Conservation (phyloP, 2,888 invertebrate species). For the Leptinotarsa rubiginosa region DNA sequence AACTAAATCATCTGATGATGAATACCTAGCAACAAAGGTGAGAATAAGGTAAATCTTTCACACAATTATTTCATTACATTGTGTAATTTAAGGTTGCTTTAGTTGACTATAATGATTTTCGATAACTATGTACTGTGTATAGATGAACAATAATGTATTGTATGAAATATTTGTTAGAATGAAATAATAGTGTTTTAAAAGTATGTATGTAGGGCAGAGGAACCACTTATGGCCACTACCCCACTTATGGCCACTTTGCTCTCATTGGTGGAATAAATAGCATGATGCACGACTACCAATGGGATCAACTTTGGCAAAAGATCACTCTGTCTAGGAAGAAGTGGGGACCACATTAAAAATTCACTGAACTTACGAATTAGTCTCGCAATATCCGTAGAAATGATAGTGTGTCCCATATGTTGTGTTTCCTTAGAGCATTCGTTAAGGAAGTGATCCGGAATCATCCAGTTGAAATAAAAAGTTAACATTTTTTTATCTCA, state of each 20-base stretch:
- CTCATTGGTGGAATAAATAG: conserved; percentile 20
- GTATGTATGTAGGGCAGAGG: conserved; percentile 13
- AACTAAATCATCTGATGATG: too few relatives aligned
- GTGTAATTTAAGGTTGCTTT: too few relatives aligned
- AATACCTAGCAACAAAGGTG: too few relatives aligned
- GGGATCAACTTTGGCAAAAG: conserved; percentile 22
- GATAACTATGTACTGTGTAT: too few relatives aligned
- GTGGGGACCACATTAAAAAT: conserved; percentile 24
- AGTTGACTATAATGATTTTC: too few relatives aligned
- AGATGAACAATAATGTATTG: too few relatives aligned
- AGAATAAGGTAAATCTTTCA: too few relatives aligned
- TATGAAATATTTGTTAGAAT: too few relatives aligned
- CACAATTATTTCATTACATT: too few relatives aligned
- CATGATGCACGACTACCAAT: conserved; percentile 11
- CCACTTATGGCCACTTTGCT: conserved; percentile 11
- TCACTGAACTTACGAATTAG: conserved; percentile 20
- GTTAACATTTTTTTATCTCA: conserved; percentile 20
- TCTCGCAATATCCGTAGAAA: conserved; percentile 3
- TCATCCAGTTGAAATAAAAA: conserved; percentile 21
- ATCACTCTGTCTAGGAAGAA: conserved; percentile 22
- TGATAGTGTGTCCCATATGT: conserved; percentile 14
- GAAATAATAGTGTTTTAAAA: too few relatives aligned
- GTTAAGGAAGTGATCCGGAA: conserved; percentile 20
- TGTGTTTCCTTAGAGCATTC: conserved; percentile 16
- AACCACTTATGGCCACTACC: conserved; percentile 20